phyloP scores from a whole-genome alignment of 2,113 vertebrate genomes.

The Peromyscus leucopus region DNA sequence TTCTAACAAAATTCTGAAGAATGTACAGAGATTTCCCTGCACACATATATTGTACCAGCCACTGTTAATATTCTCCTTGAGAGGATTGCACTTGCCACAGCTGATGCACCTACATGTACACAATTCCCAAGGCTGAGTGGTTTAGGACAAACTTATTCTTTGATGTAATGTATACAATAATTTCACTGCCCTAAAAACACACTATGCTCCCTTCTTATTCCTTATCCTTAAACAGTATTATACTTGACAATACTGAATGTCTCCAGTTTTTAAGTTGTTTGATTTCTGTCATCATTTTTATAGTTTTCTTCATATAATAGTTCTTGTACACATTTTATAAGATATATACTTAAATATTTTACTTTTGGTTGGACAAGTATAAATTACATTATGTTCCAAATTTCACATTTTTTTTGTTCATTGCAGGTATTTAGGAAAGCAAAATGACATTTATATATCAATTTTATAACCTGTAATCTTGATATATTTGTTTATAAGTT shows the following conservation, averaged over 20 bases:
- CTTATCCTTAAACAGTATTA: neutral
- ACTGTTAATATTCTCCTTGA: neutral
- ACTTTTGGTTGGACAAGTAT: neutral
- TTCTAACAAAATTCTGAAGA: neutral
- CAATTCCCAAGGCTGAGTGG: neutral
- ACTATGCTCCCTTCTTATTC: too few species aligned
- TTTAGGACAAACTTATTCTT: neutral
- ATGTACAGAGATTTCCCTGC: neutral
- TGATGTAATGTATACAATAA: too few species aligned
- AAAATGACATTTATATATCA: neutral
- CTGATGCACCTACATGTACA: neutral
- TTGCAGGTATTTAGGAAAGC: neutral
- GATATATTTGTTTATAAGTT: neutral
- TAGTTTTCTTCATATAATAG: neutral
- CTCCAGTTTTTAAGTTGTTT: neutral
- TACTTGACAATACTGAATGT: neutral
- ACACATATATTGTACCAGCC: neutral
- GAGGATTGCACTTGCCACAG: neutral
- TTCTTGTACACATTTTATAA: neutral
- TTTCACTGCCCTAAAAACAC: neutral
- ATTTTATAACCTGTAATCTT: neutral
- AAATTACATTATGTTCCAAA: neutral
- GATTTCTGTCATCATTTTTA: neutral
- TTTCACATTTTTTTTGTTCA: neutral
- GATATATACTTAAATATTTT: neutral